Conservation (phyloP, 2,113 vertebrate genomes). For the Bothrops jararaca region DNA sequence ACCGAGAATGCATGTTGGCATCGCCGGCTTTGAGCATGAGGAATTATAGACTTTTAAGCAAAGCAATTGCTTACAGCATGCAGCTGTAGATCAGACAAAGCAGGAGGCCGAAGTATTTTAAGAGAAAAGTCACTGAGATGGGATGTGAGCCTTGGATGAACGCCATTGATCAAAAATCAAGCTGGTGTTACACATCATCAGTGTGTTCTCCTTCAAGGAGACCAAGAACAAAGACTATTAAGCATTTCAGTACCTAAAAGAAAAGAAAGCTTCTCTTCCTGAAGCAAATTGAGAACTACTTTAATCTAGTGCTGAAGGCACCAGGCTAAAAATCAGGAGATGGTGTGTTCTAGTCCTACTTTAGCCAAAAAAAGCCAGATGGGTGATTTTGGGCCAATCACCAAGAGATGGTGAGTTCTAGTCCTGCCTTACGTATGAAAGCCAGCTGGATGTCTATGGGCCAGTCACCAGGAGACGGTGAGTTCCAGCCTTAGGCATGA, state of each 20-base stretch:
- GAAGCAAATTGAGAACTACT: background rate
- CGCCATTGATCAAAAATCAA: background rate
- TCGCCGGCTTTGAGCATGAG: background rate
- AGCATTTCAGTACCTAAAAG: background rate
- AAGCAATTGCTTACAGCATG: constrained; percentile 22
- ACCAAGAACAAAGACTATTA: background rate
- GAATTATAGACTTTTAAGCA: background rate
- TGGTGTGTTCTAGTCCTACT: background rate
- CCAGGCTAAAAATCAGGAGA: background rate
- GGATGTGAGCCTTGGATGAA: background rate
- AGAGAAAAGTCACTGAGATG: background rate
- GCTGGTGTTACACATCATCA: background rate
- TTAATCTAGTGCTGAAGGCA: background rate
- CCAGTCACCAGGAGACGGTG: background rate
- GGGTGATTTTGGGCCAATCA: background rate
- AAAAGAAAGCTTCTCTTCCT: background rate
- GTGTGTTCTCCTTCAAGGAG: background rate
- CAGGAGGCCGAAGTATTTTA: background rate
- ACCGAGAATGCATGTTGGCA: constrained; percentile 30
- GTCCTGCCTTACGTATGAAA: too few relatives aligned
- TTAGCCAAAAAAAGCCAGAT: too few relatives aligned
- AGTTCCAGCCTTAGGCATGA: background rate
- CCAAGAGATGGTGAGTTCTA: background rate
- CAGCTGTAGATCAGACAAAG: constrained; percentile 10
- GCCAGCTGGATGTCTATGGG: background rate